These are phyloP conservation scores for Sterrhoptilus dennistouni DNA, from an alignment of 2,113 vertebrate genomes.

Conservation along the genomic window DNA sequence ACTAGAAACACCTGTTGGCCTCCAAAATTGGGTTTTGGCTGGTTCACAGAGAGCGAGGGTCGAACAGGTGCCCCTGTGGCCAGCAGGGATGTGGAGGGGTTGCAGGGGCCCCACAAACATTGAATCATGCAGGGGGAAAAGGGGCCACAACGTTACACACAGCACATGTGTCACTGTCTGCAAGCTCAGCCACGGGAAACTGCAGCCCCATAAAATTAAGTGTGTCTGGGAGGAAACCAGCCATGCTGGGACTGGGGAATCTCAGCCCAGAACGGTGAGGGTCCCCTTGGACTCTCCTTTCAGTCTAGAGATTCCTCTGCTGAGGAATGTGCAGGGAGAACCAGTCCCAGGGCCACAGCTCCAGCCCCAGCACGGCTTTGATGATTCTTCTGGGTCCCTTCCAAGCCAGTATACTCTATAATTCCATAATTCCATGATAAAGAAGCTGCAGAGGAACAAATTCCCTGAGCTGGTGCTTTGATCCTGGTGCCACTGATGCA, in stretches of 20 bases:
- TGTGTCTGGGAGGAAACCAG: neutral
- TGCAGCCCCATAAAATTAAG: neutral
- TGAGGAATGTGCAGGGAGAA: neutral
- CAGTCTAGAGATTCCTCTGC: neutral
- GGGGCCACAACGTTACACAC: rapidly evolving
- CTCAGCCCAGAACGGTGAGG: neutral
- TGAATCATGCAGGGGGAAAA: neutral
- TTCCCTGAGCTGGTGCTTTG: neutral
- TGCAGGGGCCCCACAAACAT: neutral
- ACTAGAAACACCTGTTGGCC: slow-evolving; percentile 28
- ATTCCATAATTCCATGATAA: neutral
- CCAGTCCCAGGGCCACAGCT: neutral
- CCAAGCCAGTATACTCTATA: neutral
- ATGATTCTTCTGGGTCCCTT: neutral
- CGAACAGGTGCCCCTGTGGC: neutral
- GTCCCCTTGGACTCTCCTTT: neutral
- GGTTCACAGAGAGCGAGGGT: neutral
- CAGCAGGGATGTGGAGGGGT: rapidly evolving
- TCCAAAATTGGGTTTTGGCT: neutral
- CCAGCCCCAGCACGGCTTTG: rapidly evolving
- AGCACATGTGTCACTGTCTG: neutral
- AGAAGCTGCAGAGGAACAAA: neutral
- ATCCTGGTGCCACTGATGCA: neutral
- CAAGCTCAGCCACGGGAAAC: neutral
- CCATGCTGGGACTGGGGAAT: neutral